A percentile compares a stretch with the other conserved stretches of the same genome.
Conservation (phyloP, 1,140 invertebrate genomes). For the Drosophila yakuba region DNA sequence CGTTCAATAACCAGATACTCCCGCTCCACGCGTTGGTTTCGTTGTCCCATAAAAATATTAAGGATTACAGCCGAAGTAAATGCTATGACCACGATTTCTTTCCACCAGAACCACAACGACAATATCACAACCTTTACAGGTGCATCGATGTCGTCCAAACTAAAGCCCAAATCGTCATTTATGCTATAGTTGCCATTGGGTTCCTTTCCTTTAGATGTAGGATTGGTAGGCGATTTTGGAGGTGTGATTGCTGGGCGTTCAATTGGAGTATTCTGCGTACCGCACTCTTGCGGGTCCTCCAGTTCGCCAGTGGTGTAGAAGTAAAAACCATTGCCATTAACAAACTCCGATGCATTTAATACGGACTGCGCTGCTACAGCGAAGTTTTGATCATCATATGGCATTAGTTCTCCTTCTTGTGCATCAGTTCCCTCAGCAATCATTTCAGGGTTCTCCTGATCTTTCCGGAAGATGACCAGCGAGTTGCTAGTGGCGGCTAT, state of each 20-base stretch:
- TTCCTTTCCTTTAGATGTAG: slow-evolving; percentile 12
- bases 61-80: slow-evolving; percentile 87
- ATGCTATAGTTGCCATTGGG: slow-evolving; percentile 59
- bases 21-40: slow-evolving; percentile 73
- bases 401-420: slow-evolving; percentile 58
- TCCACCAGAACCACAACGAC: slow-evolving; percentile 94
- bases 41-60: slow-evolving; percentile 87
- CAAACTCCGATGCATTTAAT: slow-evolving; percentile 89
- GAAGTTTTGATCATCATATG: slow-evolving; percentile 72
- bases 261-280: slow-evolving; percentile 46
- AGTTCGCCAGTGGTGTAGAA: slow-evolving; percentile 86
- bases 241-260: slow-evolving; percentile 38
- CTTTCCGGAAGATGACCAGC: slow-evolving; percentile 65
- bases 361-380: slow-evolving; percentile 88
- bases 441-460: slow-evolving; percentile 58
- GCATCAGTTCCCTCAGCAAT: slow-evolving; percentile 39
- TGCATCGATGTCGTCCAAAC: slow-evolving; percentile 85
- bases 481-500: slow-evolving; percentile 86
- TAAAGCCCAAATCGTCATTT: slow-evolving; percentile 72
- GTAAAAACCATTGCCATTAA: slow-evolving; percentile 90
- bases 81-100: slow-evolving; percentile 90
- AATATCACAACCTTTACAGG: slow-evolving; percentile 87
- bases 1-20: slow-evolving; percentile 85
- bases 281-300: slow-evolving; percentile 53
- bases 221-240: slow-evolving; percentile 14